A percentile compares a stretch with the other conserved stretches of the same genome.
Conservation (phyloP, 2,113 vertebrate species). For the Bos indicus region DNA sequence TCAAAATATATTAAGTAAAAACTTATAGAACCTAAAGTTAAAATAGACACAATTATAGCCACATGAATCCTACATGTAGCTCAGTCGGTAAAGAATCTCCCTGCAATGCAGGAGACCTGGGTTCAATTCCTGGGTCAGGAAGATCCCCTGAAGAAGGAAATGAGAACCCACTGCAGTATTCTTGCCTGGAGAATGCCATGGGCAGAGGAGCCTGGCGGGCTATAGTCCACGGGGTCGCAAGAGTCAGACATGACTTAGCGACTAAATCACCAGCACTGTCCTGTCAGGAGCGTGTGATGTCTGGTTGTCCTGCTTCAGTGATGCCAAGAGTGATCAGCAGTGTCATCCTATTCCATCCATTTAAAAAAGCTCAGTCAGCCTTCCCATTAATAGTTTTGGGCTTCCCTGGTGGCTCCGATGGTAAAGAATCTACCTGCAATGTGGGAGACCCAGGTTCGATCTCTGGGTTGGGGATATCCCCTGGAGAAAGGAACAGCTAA, state of each 20-base stretch:
- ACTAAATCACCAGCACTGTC: neutral
- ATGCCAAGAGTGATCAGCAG: neutral
- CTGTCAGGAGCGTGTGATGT: neutral
- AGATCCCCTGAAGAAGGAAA: neutral
- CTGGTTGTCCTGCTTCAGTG: neutral
- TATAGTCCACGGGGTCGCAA: neutral
- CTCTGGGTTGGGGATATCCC: neutral
- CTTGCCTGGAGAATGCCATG: neutral
- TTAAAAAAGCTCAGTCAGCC: neutral
- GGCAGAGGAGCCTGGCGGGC: neutral
- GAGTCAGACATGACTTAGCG: neutral
- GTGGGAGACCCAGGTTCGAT: neutral
- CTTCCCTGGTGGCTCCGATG: neutral
- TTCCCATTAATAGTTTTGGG: neutral
- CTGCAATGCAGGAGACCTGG: neutral
- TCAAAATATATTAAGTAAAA: neutral
- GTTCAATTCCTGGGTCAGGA: neutral
- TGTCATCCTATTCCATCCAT: neutral
- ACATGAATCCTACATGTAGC: neutral
- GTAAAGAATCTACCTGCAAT: neutral
- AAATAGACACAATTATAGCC: neutral
- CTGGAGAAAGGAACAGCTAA: neutral
- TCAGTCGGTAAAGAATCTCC: neutral
- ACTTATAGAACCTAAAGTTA: neutral
- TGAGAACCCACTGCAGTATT: neutral